Conservation (phyloP, 2,888 invertebrate species). For the Microplitis manilae region DNA sequence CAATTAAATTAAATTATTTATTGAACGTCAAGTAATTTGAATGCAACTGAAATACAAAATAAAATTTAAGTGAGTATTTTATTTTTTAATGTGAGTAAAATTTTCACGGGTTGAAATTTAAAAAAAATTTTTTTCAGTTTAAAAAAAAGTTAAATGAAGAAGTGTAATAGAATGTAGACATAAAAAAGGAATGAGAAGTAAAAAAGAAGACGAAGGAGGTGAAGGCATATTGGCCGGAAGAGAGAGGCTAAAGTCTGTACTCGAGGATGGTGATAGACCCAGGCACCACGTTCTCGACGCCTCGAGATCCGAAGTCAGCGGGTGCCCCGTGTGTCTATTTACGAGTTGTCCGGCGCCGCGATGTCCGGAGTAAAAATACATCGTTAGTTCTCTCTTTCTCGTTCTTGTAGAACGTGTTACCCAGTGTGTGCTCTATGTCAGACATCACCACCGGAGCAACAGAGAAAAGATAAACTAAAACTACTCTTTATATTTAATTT, state of each 20-base stretch:
- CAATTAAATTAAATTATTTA: too few relatives aligned
- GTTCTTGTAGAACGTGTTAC: slow-evolving; percentile 13
- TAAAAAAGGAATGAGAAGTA: slow-evolving; percentile 31
- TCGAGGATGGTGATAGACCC: slow-evolving; percentile 24
- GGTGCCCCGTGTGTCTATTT: slow-evolving; percentile 68
- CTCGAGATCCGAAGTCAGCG: slow-evolving; percentile 39
- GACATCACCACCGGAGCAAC: not conserved
- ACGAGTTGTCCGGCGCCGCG: slow-evolving; percentile 72
- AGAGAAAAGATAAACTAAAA: slow-evolving; percentile 14
- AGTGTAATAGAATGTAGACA: slow-evolving; percentile 31
- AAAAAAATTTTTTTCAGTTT: not conserved
- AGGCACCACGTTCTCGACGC: slow-evolving; percentile 32
- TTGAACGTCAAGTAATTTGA: too few relatives aligned
- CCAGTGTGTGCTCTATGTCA: slow-evolving; percentile 17
- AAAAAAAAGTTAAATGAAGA: slow-evolving; percentile 13
- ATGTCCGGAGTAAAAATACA: slow-evolving; percentile 72
- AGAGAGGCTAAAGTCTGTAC: slow-evolving; percentile 38
- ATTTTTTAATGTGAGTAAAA: not conserved
- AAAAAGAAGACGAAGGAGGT: slow-evolving; percentile 20
- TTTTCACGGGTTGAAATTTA: not conserved
- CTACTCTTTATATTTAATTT: slow-evolving; percentile 8
- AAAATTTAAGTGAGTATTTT: not conserved
- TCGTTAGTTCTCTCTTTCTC: slow-evolving; percentile 55
- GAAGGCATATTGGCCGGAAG: slow-evolving; percentile 34
- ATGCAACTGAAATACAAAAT: too few relatives aligned